These are phyloP conservation scores for Orius insidiosus DNA, from an alignment of 1,140 invertebrate species.

Conservation along the genomic window DNA sequence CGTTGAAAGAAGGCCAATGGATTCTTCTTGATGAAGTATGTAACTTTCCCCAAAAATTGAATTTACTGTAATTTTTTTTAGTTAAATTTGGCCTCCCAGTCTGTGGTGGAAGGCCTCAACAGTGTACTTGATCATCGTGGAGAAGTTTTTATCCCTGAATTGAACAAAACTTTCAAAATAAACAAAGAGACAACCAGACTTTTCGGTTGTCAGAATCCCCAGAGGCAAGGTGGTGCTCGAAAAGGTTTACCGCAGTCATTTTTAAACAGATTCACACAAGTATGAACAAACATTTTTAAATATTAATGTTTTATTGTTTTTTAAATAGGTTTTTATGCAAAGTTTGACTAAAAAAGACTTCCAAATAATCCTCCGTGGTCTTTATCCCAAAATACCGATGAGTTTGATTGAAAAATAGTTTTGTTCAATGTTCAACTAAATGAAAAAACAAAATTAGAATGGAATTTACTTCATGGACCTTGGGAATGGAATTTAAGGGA, in stretches of 20 bases:
- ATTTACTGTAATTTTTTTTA: no score
- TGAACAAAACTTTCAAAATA: slow-evolving; percentile 72
- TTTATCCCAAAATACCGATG: slow-evolving; percentile 29
- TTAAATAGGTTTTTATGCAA: slow-evolving; percentile 59
- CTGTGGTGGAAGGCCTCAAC: slow-evolving; percentile 94
- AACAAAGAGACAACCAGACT: slow-evolving; percentile 53
- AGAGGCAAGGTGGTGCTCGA: slow-evolving; percentile 87
- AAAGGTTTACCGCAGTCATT: slow-evolving; percentile 94
- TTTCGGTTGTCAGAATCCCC: slow-evolving; percentile 97
- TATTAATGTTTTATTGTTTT: slow-evolving; percentile 5
- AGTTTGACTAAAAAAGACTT: slow-evolving; percentile 62
- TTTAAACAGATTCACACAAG: slow-evolving; percentile 93
- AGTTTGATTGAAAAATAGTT: slow-evolving; percentile 54
- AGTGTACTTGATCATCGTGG: slow-evolving; percentile 96
- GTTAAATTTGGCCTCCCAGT: slow-evolving; percentile 94
- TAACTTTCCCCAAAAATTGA: slow-evolving; percentile 14
- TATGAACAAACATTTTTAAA: slow-evolving; percentile 21
- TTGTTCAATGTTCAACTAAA: slow-evolving; percentile 43
- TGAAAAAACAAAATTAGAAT: slow-evolving; percentile 37
- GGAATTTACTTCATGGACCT: slow-evolving; percentile 62
- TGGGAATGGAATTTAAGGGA: slow-evolving; percentile 98
- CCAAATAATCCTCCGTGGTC: slow-evolving; percentile 31
- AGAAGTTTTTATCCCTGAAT: slow-evolving; percentile 89
- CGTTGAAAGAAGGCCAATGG: slow-evolving; percentile 86
- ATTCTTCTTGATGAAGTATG: slow-evolving; percentile 84